Evolutionary conservation across 2,888 invertebrate species (phyloP), one percentile per base, ranked within the genome.

Genomic region (Cremastinae sp.): DNA sequence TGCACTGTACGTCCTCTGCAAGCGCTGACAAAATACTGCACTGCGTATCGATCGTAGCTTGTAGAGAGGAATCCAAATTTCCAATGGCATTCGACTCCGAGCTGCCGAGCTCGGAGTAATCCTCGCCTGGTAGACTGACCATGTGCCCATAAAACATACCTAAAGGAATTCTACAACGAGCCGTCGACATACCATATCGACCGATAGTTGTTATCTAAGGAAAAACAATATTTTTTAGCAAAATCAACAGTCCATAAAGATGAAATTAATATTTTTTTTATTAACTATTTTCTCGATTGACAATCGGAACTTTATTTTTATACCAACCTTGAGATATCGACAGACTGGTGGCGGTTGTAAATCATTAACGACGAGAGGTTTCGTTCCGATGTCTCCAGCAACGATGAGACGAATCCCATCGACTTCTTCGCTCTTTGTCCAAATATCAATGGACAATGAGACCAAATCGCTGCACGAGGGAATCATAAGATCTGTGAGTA

Each of bases 101-200:
- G 49, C 82, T 81, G 28, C 82, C 85, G 39, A 87, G 80, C 61
- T 91, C 91, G 0, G 86, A 85, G 16, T 91, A 90, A 77, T 91
- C 88, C 85, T 92, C 91, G 68, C 91, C 91, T 0, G 91, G 91
- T 58, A 97, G 91, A 72, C 96, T 93, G 1, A 96, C 94, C 45
- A 96, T 93, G 89, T 97, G 97, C 0, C 98, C 98, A 88, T 96
- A 98, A 90, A 97, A 98, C 90, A 95, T 95, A n/a, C 97, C 98
- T 41, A 97, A 91, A 0, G 97, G 97, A 78, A 98, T 96, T 90
- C 96, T 94, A 85, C 97, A 97, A 82, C 96, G 94, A 68, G 96
- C 95, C 0, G 96, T 95, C 20, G 96, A 95, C 95, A 97, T 96
- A 53, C 97, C 97, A 86, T 97, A 97, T 9, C 97, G 93, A 8